Evolutionary conservation across 2,113 vertebrate species (phyloP), one percentile per base, ranked within the genome.

Genomic region (Xiphophorus maculatus): DNA sequence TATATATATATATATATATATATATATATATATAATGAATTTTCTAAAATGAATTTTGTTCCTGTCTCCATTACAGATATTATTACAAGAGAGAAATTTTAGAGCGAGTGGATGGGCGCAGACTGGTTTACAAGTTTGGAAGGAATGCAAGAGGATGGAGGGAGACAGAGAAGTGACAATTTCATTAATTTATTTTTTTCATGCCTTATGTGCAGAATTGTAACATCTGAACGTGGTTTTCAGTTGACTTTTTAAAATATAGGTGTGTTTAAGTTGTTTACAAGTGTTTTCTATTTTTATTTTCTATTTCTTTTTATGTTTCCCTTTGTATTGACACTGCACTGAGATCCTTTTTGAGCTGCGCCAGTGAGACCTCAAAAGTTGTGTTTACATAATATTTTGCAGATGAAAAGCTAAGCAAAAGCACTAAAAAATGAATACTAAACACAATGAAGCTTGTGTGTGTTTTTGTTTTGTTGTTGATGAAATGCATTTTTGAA

Each of bases 1-100:
- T 28, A 28, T 28, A 28, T 28, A 28, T 28, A 28, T 28, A 28
- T 28, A 28, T 28, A 32, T 33, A 33, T 5, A 33, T 33, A 35
- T 9, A 35, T 9, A 9, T 9, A 35, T 10, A 35, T 10, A 35
- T 35, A 42, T 14, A 3, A 12, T 42, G 40, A 3, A 11, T 25
- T 0, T 27, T 40, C 15, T 22, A 40, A 12, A 28, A 14, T 17
- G 3, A 29, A 22, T 19, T 35, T 40, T 10, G 40, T 68, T 1
- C 70, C 35, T 63, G 3, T 82, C 68, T 77, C 1, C 74, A 11
- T 83, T 83, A n/a, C 94, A 99, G 98, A 91, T 99, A 99, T 79
- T 99, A 99, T 88, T 99, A 99, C 91, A 99, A 99, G 91, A 93
- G 97, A 81, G 97, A 98, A 92, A 99, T 99, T 87, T 90, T 99